A percentile compares a stretch with the other conserved stretches of the same genome.
phyloP scores from a whole-genome alignment of 1,140 invertebrate species.

The Mactra quadrangularis region DNA sequence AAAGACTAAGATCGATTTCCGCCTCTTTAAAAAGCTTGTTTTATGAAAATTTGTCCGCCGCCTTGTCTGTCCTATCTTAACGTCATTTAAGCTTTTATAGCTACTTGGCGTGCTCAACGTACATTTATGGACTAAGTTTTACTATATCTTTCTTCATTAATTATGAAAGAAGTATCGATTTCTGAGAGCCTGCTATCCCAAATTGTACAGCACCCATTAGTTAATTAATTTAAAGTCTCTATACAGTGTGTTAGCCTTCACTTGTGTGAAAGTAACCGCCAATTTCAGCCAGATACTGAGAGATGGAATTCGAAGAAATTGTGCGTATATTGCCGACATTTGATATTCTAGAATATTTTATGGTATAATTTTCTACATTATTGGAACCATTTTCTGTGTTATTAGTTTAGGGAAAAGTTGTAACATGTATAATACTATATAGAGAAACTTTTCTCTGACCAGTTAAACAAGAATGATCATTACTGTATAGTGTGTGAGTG shows the following conservation, averaged over 20 bases:
- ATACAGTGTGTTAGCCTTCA: background rate
- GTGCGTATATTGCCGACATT: background rate
- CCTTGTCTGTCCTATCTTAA: background rate
- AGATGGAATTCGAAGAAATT: background rate
- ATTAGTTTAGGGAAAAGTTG: constrained; percentile 3
- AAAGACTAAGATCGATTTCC: too few species aligned
- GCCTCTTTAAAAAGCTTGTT: too few species aligned
- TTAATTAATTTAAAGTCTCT: constrained; percentile 51
- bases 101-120: constrained; percentile 16
- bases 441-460: too few species aligned
- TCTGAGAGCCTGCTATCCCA: constrained; percentile 12
- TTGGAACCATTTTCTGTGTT: background rate
- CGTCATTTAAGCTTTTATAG: constrained; percentile 5
- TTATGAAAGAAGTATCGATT: constrained; percentile 32
- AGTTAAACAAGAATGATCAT: too few species aligned
- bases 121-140: constrained; percentile 27
- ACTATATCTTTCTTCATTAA: constrained; percentile 39
- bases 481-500: too few species aligned
- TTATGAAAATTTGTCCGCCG: too few species aligned
- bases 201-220: constrained; percentile 51
- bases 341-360: background rate
- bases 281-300: background rate
- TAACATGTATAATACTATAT: too few species aligned
- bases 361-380: background rate
- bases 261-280: background rate